A percentile compares a stretch with the other conserved stretches of the same genome.
phyloP scores from a whole-genome alignment of 2,888 invertebrate genomes.

The Brachyptera risi region DNA sequence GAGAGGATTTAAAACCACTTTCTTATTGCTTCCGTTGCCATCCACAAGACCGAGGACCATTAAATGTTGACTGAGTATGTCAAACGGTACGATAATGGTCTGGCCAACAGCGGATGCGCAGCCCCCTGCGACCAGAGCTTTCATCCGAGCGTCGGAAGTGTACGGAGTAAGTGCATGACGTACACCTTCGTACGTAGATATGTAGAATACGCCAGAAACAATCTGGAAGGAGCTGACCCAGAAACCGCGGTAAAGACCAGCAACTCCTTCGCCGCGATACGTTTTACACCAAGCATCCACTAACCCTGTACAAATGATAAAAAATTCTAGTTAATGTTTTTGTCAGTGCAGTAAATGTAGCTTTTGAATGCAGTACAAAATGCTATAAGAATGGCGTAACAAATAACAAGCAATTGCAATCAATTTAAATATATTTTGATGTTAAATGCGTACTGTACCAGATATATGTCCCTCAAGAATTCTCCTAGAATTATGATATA shows the following conservation, averaged over 20 bases:
- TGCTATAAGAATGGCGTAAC: no score
- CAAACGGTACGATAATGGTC: constrained; percentile 94
- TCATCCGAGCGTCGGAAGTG: constrained; percentile 59
- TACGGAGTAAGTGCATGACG: constrained; percentile 70
- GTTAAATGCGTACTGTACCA: no score
- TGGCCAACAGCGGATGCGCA: constrained; percentile 91
- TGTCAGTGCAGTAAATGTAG: not conserved
- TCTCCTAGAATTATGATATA: no score
- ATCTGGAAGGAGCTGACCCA: constrained; percentile 83
- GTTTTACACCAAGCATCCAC: constrained; percentile 88
- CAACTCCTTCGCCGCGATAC: constrained; percentile 73
- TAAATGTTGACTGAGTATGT: constrained; percentile 93
- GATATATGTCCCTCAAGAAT: no score
- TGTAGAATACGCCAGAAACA: constrained; percentile 83
- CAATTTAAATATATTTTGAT: no score
- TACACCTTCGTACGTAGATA: constrained; percentile 90
- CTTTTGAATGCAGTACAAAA: no score
- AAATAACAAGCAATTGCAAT: no score
- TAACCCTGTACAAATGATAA: constrained; percentile 62
- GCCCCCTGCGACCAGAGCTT: constrained; percentile 84
- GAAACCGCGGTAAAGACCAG: constrained; percentile 90
- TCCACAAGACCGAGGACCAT: constrained; percentile 79
- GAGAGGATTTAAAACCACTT: constrained; percentile 66
- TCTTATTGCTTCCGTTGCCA: constrained; percentile 28
- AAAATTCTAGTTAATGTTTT: no score